Evolutionary conservation across 2,888 invertebrate species (phyloP), one percentile per base, ranked within the genome.

Genomic region (Apotomis capreana): DNA sequence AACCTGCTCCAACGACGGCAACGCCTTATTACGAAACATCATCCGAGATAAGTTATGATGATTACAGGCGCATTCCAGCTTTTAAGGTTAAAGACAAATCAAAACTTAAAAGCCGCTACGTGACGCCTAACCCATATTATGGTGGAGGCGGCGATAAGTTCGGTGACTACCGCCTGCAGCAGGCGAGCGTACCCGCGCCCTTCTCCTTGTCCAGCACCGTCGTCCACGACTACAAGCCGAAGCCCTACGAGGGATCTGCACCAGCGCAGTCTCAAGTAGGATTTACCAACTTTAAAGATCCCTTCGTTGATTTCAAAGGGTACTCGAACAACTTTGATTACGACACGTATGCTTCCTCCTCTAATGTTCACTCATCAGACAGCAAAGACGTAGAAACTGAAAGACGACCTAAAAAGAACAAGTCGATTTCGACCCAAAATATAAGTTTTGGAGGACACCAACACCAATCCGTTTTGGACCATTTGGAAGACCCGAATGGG

Each of bases 361-460:
- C 91, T 36, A 91, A 87, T 75, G 73, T 86, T 40, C 87, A 84
- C 73, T 75, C 81, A 3, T 78, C 88, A 8, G 87, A 87, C 70
- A 83, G 85, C 59, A 86, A 84, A 78, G 83, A 82, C 46, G 81
- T 85, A 52, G 83, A 83, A 75, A 75, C 79, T 52, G 78, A 75
- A 26, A 26, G 26, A 69, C 82, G 82, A 58, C 78, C 76, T 10
- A 85, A 84, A 74, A 90, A 83, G 78, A 91, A 90, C 74, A 93
- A 92, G 76, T 91, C 93, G 0, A 81, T 91, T 75, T 93, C 93
- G 2, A 89, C 89, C 0, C 93, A 93, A 79, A 92, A 91, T 74
- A 87, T 93, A 57, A 89, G 84, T 70, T 92, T 93, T 78, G 91
- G 90, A 10, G 88, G 88, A 36, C 84, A 88, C 77, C 65, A 65